These are phyloP conservation scores for Propsilocerus akamusi DNA, from an alignment of 1,140 invertebrate species.

Conservation along the genomic window DNA sequence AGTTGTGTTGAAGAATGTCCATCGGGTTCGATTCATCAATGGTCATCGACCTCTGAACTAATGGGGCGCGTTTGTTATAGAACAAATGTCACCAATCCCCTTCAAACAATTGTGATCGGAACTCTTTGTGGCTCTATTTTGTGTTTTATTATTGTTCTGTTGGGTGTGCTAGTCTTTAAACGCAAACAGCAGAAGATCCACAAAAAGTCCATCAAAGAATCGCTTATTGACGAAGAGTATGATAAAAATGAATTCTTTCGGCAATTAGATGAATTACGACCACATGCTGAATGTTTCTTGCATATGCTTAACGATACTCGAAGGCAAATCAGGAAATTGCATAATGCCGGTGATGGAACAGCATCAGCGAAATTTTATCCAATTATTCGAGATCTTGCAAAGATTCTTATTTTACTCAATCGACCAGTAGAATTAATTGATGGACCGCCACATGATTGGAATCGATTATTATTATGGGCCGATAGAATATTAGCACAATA, in stretches of 20 bases:
- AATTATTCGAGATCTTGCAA: conserved; percentile 45
- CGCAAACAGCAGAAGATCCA: conserved; percentile 28
- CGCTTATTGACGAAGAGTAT: conserved; percentile 23
- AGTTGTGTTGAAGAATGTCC: conserved; percentile 40
- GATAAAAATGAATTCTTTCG: conserved; percentile 46
- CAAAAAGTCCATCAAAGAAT: conserved; percentile 19
- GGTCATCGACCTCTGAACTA: conserved; percentile 42
- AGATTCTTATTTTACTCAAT: conserved; percentile 46
- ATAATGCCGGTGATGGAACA: conserved; percentile 34
- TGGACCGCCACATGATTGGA: conserved; percentile 46
- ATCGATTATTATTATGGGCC: conserved; percentile 44
- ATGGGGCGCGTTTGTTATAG: conserved; percentile 44
- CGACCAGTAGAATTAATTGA: conserved; percentile 37
- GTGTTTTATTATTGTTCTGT: conserved; percentile 36
- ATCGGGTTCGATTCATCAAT: conserved; percentile 35
- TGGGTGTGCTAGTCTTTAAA: conserved; percentile 37
- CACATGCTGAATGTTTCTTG: conserved; percentile 44
- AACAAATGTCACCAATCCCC: conserved; percentile 36
- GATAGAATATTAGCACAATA: conserved; percentile 43
- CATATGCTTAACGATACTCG: conserved; percentile 55
- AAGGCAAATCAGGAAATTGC: conserved; percentile 41
- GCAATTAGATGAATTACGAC: conserved; percentile 39
- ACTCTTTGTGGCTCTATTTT: conserved; percentile 38
- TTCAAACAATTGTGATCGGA: conserved; percentile 38
- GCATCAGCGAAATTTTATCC: conserved; percentile 42